These are phyloP conservation scores for Blastobasis lacticolella DNA, from an alignment of 2,888 invertebrate genomes.

Conservation along the genomic window DNA sequence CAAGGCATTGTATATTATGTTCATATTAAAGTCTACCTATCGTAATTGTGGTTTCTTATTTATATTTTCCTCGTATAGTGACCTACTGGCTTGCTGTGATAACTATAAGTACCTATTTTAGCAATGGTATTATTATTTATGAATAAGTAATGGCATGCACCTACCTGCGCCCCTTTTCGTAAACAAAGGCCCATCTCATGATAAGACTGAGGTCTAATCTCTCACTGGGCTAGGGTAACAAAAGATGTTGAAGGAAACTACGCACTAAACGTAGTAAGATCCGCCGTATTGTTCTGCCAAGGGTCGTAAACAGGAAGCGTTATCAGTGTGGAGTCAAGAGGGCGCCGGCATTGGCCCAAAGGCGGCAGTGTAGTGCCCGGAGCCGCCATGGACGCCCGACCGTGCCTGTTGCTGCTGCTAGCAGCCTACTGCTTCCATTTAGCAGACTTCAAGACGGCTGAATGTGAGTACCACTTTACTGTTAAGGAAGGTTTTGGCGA, in stretches of 20 bases:
- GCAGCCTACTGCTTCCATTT: neutral
- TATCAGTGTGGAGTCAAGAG: neutral
- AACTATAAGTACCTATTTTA: no score
- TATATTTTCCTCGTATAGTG: neutral
- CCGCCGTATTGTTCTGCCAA: no score
- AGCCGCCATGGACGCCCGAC: neutral
- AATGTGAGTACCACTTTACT: neutral
- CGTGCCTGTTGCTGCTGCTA: neutral
- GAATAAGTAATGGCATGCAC: no score
- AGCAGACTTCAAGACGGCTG: no score
- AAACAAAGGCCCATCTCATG: no score
- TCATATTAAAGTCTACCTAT: conserved; percentile 65
- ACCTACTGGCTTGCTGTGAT: neutral
- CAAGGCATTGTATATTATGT: conserved; percentile 70
- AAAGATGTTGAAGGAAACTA: no score
- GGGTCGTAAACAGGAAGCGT: neutral
- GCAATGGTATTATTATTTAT: no score
- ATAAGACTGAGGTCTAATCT: no score
- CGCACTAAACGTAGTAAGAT: no score
- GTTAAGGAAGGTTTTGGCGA: no score
- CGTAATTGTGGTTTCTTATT: conserved; percentile 30
- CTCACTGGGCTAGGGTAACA: no score
- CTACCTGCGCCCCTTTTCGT: no score
- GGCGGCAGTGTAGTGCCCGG: neutral
- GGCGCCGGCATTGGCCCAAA: neutral